Evolutionary conservation across 2,113 vertebrate species (phyloP), one percentile per base, ranked within the genome.

Genomic region (Merops nubicus): DNA sequence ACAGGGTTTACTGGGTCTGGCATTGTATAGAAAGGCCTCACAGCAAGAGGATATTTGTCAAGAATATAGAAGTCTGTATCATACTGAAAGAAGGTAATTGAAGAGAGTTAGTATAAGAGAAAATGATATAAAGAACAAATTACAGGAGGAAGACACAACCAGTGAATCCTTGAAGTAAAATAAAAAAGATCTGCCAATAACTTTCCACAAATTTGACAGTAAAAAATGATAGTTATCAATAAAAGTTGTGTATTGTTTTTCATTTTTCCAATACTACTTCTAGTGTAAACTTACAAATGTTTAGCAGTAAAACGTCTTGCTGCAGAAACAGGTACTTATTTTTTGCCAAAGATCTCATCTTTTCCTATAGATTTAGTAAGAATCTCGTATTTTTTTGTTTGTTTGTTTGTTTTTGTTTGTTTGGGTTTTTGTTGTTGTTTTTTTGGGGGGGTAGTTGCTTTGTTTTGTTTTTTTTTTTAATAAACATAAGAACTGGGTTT

Each of bases 11-110:
- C 98, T 89, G 99, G 99, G 91, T 99, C 99, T 60, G 99, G 99
- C 99, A 99, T 99, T 26, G 99, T 99, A 98, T 99, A 99, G 98
- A 99, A 99, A 53, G 99, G 99, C 96, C 99, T 98, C 91, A 99
- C 99, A 91, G 99, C 99, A 98, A 99, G 98, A 7, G 99, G 99
- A 42, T 99, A 99, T 95, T 99, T 99, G 96, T 99, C 99, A 98
- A 99, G 99, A 95, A 99, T 98, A 69, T 99, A 99, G 98, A 99
- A 99, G 97, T 99, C 99, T 5, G 99, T 99, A 89, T 99, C 99
- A 23, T 99, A 99, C 99, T 99, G 96, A 95, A 69, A 92, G 86
- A 86, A 97, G 60, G 40, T 29, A 78, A 90, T 94, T 95, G 54
- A 50, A 53, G 79, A 75, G 33, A 89, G 38, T 95, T 72, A 95